Evolutionary conservation across 92 coral and sea anemone genomes (phyloP), one percentile per base, ranked within the genome.

Genomic region (Parazoanthus atlanticus): DNA sequence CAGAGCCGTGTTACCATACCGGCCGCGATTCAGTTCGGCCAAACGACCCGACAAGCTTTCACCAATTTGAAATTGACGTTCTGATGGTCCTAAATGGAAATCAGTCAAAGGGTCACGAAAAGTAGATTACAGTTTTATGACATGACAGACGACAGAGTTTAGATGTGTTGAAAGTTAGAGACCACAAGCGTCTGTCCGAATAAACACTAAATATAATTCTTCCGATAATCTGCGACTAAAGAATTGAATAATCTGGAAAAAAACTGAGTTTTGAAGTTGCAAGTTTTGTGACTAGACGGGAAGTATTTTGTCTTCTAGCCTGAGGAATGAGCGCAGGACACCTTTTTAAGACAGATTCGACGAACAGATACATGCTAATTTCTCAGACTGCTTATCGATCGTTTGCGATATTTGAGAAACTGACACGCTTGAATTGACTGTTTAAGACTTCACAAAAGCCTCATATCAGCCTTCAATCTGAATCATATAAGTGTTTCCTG

Each of bases 221-320:
- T 84, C 78, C 87, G 74, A 67, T 84, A 70, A 46, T 70, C 66
- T 82, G 43, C 12, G 40, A 8, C 86, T 66, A 49, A 70, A 70
- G 49, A 84, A 32, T 67, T 65, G 54, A 72, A 69, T 58, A 29
- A 46, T 43, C 76, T 70, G 67, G 36, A 43, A 67, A 84, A n/a
- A 69, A 25, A 19, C 41, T 5, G 26, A 70, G 78, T 25, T 78
- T n/a, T 46, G 66, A 70, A 84, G 25, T 41, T 84, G 78, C 31
- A 38, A 84, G 78, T 84, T 84, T 43, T 84, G 25, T n/a, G 87
- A 43, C 87, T 84, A 84, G 87, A 84, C 87, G 87, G 87, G 87
- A 84, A 84, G 87, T 84, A 84, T 70, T 84, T 84, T 70, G 38
- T 19, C 78, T 69, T 69, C 65, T 67, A 46, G 65, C 15, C 56